phyloP scores from a whole-genome alignment of 2,797 vertebrate species.

The Sternotherus odoratus region DNA sequence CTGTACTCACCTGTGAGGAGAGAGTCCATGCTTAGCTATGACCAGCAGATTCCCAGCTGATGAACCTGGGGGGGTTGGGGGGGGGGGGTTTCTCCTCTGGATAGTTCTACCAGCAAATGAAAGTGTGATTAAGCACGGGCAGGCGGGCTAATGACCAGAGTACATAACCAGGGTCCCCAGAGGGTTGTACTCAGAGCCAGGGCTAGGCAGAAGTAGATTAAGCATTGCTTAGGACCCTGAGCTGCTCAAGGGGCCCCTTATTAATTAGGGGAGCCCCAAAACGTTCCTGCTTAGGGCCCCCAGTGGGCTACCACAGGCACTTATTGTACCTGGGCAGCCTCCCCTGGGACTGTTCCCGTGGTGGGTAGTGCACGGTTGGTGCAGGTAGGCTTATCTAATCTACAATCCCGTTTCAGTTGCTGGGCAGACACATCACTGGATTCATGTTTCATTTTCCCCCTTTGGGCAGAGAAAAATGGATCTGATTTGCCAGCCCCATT shows the following conservation, averaged over 20 bases:
- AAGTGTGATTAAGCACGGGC: neutral
- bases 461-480: constrained; percentile 42
- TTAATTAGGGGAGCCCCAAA: too few relatives aligned
- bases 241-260: too few relatives aligned
- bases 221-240: too few relatives aligned
- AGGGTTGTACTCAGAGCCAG: neutral
- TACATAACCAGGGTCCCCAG: too few relatives aligned
- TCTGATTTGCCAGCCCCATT: constrained; percentile 57
- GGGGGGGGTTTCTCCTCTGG: neutral
- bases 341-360: too few relatives aligned
- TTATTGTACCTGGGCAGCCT: neutral
- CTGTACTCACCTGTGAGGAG: neutral
- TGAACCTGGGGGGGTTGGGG: neutral
- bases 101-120: neutral
- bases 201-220: too few relatives aligned
- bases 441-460: constrained; percentile 47
- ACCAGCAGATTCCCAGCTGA: neutral
- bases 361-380: too few relatives aligned
- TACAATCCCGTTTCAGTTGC: neutral
- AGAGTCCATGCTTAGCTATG: neutral
- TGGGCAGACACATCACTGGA: neutral
- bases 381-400: too few relatives aligned
- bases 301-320: too few relatives aligned
- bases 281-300: too few relatives aligned
- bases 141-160: neutral